Base-by-base conservation (phyloP, 2,888 invertebrate genomes). In the Argyra leucocephala region DNA sequence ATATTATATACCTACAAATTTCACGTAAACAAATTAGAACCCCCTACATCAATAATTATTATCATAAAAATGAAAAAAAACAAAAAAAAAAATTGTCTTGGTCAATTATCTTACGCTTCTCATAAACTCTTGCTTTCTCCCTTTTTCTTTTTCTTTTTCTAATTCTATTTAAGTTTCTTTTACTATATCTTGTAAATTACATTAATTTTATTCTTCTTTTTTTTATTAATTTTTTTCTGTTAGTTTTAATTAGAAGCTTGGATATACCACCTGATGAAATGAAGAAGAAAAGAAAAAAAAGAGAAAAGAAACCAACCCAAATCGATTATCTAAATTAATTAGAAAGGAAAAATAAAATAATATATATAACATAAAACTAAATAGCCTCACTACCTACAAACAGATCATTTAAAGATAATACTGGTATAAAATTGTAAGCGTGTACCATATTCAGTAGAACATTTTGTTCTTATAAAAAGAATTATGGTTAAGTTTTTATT, bases 301-400 rank as follows among this genome's bases (percentile, higher is more conserved):
- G 15, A 37, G 37, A 37, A 2, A 5, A 18, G 18, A 48, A 48
- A 48, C 48, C 48, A 48, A 48, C 48, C 48, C 48, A 48, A 48
- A 48, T 48, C 48, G 48, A 48, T 48, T 48, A 48, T 48, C 48
- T 48, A 48, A 48, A 48, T 48, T 48, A 48, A 48, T 48, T 48
- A 48, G 18, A 48, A 48, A 48, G 18, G 9, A 31, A 31, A 7
- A 26, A 26, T 31, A 31, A 31, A 31, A 10, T 31, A 31, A n/a
- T n/a, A n/a, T n/a, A n/a, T n/a, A n/a, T n/a, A n/a, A n/a, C n/a
- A n/a, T 5, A 31, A 31, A 31, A 48, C n/a, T 18, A 48, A 48
- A 48, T 48, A 18, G 48, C 48, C 31, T 31, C 12, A 31, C 31
- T n/a, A n/a, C n/a, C n/a, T n/a, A n/a, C n/a, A n/a, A n/a, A n/a